A percentile compares a stretch with the other conserved stretches of the same genome.
Evolutionary conservation across 1,140 invertebrate genomes (phyloP).

Genomic region (Apis dorsata): DNA sequence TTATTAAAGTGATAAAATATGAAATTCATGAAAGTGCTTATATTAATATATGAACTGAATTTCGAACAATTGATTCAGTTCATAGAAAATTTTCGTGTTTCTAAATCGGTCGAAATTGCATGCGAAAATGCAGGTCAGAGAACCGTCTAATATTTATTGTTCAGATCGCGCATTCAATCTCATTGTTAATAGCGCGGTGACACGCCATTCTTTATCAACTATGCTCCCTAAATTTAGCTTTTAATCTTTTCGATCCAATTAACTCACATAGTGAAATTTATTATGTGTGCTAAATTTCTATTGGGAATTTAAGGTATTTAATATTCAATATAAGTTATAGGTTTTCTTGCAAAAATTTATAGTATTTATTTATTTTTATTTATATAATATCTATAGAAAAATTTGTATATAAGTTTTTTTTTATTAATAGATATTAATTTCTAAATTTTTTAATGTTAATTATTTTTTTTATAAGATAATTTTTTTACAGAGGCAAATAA

Average conservation of each 20-base stretch:
- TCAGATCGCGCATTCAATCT: constrained; percentile 14
- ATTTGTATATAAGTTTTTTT: no score
- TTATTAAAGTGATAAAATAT: no score
- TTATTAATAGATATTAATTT: no score
- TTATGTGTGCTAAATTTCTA: not conserved
- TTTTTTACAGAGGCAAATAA: no score
- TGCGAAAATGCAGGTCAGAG: constrained; percentile 38
- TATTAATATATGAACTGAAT: not conserved
- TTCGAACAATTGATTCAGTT: not conserved
- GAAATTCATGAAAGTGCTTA: no score
- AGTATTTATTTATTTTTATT: no score
- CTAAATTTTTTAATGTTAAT: no score
- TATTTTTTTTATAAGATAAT: no score
- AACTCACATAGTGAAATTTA: not conserved
- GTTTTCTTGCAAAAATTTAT: no score
- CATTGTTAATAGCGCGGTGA: not conserved
- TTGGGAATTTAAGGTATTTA: not conserved
- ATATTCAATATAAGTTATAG: no score
- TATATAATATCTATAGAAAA: no score
- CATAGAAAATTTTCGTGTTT: not conserved
- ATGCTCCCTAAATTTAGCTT: not conserved
- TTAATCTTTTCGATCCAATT: constrained; percentile 9
- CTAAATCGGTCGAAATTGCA: not conserved
- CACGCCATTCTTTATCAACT: constrained; percentile 32
- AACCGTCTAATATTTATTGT: constrained; percentile 36